Evolutionary conservation across 1,140 invertebrate genomes (phyloP), one percentile per base, ranked within the genome.

Genomic region (Dinoponera quadriceps): DNA sequence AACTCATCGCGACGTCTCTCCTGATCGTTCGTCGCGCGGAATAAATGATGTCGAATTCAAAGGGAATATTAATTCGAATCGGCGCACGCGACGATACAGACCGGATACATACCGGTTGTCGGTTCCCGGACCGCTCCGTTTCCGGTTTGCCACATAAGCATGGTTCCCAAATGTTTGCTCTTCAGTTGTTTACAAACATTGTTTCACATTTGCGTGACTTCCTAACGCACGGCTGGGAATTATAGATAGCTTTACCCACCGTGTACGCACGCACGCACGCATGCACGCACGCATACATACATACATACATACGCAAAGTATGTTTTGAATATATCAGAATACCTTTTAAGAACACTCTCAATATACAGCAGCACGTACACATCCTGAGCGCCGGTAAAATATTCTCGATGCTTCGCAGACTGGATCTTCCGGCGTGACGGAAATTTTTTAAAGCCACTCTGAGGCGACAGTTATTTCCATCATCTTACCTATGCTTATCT

Each of bases 131-230:
- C 49, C 74, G 81, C 86, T 87, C 80, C 80, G 85, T 82, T 74
- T 69, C 86, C 86, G 60, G 86, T 87, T 82, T 59, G 66, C 81
- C 69, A 68, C 63, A 84, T 84, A 87, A 87, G 57, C 86, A 81
- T 55, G 33, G 68, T 29, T 44, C 27, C 55, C 38, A 49, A 75
- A 60, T 85, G 83, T 88, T 87, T 87, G 82, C 83, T 38, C 49
- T 38, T 18, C 38, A 65, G 59, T 88, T 88, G 86, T 88, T 85
- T 88, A 88, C 86, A 88, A 88, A 85, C 78, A 88, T 73, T 69
- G 87, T 73, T 88, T 77, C 83, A 74, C 77, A 82, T 88, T 87
- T 87, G 74, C 66, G 83, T 73, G 57, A 51, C 59, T 59, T 14
- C 4, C 44, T 16, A 63, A 59, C 54, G 62, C 63, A 72, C 62